phyloP scores from a whole-genome alignment of 2,888 invertebrate species.

The Ligdia adustata region DNA sequence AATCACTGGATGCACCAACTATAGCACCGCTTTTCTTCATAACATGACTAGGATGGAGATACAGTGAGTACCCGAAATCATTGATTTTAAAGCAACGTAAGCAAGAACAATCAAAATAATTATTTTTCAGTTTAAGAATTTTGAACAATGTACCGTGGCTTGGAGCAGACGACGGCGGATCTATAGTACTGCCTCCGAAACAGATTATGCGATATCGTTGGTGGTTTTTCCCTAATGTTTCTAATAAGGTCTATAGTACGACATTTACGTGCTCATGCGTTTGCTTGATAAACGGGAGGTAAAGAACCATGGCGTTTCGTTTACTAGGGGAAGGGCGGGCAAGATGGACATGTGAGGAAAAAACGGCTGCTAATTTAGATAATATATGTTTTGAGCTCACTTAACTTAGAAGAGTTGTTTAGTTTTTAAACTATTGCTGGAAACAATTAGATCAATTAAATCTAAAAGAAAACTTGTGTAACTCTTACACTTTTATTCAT shows the following conservation, averaged over 20 bases:
- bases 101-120: too few species aligned
- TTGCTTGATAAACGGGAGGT: slow-evolving; percentile 70
- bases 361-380: too few species aligned
- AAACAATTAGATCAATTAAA: too few species aligned
- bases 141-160: slow-evolving; percentile 66
- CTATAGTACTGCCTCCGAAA: slow-evolving; percentile 65
- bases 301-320: slow-evolving; percentile 17
- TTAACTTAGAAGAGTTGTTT: too few species aligned
- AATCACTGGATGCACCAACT: slow-evolving; percentile 72
- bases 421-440: too few species aligned
- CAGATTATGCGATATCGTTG: slow-evolving; percentile 68
- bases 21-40: slow-evolving; percentile 68
- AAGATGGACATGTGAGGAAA: too few species aligned
- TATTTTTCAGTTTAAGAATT: slow-evolving; percentile 62
- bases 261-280: slow-evolving; percentile 69
- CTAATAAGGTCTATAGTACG: slow-evolving; percentile 66
- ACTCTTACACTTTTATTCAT: too few species aligned
- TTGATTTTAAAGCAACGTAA: not conserved
- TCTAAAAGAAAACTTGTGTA: too few species aligned
- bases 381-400: too few species aligned
- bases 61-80: slow-evolving; percentile 52
- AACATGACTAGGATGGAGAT: slow-evolving; percentile 76
- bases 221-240: slow-evolving; percentile 74
- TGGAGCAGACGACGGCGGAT: slow-evolving; percentile 66
- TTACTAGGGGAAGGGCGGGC: not conserved